Evolutionary conservation across 1,140 invertebrate genomes (phyloP).

Genomic region (Sycophaga agraensis): DNA sequence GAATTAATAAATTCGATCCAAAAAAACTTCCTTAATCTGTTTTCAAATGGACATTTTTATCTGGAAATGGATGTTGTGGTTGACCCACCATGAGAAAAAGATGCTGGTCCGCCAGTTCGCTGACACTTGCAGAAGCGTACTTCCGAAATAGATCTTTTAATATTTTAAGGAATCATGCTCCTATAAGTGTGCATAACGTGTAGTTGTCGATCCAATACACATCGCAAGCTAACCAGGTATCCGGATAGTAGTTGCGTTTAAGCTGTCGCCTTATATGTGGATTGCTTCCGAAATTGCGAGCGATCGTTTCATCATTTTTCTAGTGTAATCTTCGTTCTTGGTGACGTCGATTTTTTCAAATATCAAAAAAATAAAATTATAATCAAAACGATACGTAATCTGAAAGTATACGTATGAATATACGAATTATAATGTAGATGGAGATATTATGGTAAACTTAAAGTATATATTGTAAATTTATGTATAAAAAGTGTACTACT

Average conservation of each 20-base stretch:
- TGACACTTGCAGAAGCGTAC: too few species aligned
- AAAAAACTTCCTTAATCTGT: too few species aligned
- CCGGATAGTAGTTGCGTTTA: slow-evolving; percentile 6
- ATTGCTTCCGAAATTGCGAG: slow-evolving; percentile 20
- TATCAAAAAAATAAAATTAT: neutral
- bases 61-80: too few species aligned
- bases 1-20: too few species aligned
- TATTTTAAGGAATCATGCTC: too few species aligned
- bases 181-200: too few species aligned
- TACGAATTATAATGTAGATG: slow-evolving; percentile 6
- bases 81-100: too few species aligned
- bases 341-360: slow-evolving; percentile 6
- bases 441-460: neutral
- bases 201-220: neutral
- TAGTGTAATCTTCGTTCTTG: neutral
- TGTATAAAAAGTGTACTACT: too few species aligned
- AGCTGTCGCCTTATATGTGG: slow-evolving; percentile 15
- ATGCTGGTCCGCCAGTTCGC: too few species aligned
- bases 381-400: slow-evolving; percentile 22
- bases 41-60: too few species aligned
- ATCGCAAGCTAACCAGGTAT: neutral
- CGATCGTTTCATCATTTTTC: slow-evolving; percentile 8
- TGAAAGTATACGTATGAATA: slow-evolving; percentile 14
- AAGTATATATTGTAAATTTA: slow-evolving; percentile 19
- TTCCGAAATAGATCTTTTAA: too few species aligned